phyloP scores from a whole-genome alignment of 2,888 invertebrate species.

The Iphiclides podalirius region DNA sequence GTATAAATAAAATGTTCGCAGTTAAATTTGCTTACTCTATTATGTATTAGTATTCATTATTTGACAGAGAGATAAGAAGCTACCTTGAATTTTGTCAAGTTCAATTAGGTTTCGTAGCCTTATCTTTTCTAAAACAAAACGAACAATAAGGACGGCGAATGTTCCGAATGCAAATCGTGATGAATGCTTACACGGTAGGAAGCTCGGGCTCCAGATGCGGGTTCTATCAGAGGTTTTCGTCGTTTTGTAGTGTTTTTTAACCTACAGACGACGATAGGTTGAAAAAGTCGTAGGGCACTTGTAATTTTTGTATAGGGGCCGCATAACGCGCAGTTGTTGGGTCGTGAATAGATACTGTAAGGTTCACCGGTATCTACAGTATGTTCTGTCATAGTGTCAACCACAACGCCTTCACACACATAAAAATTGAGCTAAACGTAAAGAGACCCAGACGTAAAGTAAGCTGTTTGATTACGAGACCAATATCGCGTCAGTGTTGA shows the following conservation, averaged over 20 bases:
- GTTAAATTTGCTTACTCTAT: background rate
- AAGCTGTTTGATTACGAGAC: too few relatives aligned
- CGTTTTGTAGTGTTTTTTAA: slow-evolving; percentile 21
- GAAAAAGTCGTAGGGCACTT: slow-evolving; percentile 52
- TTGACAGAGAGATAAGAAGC: slow-evolving; percentile 16
- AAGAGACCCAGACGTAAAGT: too few relatives aligned
- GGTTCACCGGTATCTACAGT: slow-evolving; percentile 33
- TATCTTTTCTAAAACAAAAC: slow-evolving; percentile 27
- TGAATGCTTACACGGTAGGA: slow-evolving; percentile 27
- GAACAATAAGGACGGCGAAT: slow-evolving; percentile 23
- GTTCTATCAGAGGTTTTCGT: slow-evolving; percentile 50
- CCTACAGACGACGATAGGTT: slow-evolving; percentile 29
- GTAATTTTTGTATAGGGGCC: slow-evolving; percentile 56
- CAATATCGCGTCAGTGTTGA: too few relatives aligned
- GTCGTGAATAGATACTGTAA: slow-evolving; percentile 32
- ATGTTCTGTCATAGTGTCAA: slow-evolving; percentile 9
- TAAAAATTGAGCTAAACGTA: too few relatives aligned
- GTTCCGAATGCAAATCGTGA: slow-evolving; percentile 30
- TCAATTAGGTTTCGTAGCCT: slow-evolving; percentile 36
- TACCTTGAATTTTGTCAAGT: slow-evolving; percentile 56
- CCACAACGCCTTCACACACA: too few relatives aligned
- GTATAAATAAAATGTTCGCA: too few relatives aligned
- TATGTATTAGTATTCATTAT: background rate
- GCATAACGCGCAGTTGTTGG: slow-evolving; percentile 28
- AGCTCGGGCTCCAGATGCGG: slow-evolving; percentile 52